Evolutionary conservation across 2,113 vertebrate species (phyloP).

Genomic region (Zapus hudsonius): DNA sequence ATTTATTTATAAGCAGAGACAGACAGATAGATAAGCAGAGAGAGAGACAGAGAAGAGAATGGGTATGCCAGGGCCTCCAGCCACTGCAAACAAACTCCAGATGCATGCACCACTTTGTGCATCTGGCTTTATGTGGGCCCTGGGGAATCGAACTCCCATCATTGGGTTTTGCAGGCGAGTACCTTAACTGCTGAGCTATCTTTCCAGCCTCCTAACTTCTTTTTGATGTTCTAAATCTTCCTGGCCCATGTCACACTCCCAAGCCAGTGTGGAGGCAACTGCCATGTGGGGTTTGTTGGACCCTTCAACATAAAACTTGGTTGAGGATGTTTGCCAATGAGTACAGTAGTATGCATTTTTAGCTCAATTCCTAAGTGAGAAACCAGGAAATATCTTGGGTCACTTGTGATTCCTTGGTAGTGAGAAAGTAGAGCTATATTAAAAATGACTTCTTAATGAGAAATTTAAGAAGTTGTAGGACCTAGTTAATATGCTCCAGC

Average conservation of each 20-base stretch:
- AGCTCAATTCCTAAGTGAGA: background rate
- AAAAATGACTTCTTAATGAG: background rate
- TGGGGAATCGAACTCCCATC: too few species aligned
- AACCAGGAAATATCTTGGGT: background rate
- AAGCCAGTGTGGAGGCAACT: too few species aligned
- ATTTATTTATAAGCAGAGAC: too few species aligned
- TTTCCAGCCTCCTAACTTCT: background rate
- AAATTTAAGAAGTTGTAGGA: background rate
- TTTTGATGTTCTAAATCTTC: background rate
- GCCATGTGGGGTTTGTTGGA: background rate
- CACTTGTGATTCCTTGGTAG: background rate
- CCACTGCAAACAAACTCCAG: too few species aligned
- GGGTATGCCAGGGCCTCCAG: too few species aligned
- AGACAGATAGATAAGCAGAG: too few species aligned
- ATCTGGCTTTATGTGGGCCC: too few species aligned
- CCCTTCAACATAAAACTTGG: background rate
- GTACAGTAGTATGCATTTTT: background rate
- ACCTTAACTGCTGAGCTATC: too few species aligned
- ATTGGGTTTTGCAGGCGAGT: too few species aligned
- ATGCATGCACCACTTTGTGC: too few species aligned
- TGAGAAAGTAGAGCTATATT: background rate
- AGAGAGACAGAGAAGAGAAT: too few species aligned
- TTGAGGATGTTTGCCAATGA: background rate
- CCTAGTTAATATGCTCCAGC: fast-evolving
- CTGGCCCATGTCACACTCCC: background rate